Conservation (phyloP, 2,797 vertebrate genomes). For the Orestias chungarensis region DNA sequence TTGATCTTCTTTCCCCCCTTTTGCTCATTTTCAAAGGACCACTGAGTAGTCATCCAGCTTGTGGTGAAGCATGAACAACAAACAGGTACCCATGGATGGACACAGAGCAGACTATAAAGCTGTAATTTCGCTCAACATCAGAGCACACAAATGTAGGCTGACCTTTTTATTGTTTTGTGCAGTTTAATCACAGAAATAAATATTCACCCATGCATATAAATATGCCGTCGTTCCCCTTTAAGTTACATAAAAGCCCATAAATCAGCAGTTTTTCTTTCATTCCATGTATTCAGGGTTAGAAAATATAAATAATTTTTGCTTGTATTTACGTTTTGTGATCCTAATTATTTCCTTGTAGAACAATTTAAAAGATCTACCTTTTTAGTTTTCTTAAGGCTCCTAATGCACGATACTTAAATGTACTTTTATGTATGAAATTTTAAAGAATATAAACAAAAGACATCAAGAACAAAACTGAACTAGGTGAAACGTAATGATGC, state of each 20-base stretch:
- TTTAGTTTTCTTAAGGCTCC: neutral
- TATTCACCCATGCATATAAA: conserved; percentile 59
- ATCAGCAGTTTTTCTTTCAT: conserved; percentile 45
- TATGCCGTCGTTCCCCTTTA: conserved; percentile 50
- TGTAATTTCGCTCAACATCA: conserved; percentile 32
- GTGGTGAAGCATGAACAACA: conserved; percentile 43
- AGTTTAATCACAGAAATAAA: conserved; percentile 63
- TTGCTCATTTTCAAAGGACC: conserved; percentile 69
- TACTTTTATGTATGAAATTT: too few species aligned
- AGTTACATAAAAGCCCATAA: conserved; percentile 44
- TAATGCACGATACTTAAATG: neutral
- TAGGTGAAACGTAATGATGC: too few species aligned
- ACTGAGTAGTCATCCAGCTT: conserved; percentile 56
- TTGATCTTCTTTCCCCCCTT: conserved; percentile 67
- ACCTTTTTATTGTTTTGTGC: conserved; percentile 48
- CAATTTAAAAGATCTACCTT: neutral
- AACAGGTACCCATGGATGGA: conserved; percentile 24
- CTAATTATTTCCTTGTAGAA: neutral
- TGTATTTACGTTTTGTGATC: neutral
- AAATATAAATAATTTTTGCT: neutral
- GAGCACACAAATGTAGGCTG: conserved; percentile 24
- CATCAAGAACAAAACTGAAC: too few species aligned
- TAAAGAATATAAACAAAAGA: too few species aligned
- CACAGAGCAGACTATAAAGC: conserved; percentile 20
- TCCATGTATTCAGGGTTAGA: conserved; percentile 4